Evolutionary conservation across 2,888 invertebrate species (phyloP), one percentile per base, ranked within the genome.

Genomic region (Orgyia antiqua): DNA sequence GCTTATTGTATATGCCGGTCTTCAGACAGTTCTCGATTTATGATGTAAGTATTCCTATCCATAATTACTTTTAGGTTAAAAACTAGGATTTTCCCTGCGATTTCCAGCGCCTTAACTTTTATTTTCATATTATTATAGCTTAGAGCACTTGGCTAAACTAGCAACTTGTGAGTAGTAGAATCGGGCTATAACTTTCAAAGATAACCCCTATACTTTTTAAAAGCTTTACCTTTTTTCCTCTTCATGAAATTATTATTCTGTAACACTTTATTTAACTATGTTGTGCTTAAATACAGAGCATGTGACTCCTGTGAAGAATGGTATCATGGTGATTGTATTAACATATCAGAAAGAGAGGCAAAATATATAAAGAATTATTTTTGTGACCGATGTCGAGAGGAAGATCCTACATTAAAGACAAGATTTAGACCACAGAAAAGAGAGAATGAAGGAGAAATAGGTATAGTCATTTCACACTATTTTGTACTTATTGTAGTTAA

Each of bases 291-390:
- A n/a, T 80, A 67, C 60, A 95, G 95, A 71, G 97, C 95, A 19
- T 99, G 99, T 78, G 99, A 99, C 73, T 91, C 94, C 8, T 99
- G 99, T 68, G 97, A 98, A 71, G 98, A 98, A 76, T 99, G 99
- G 98, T 99, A 97, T 66, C 99, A 99, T 64, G 98, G 98, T 1
- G 97, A 98, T 65, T 99, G 98, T 70, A 97, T 99, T 45, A 95
- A 94, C 52, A 95, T 98, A 46, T 97, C 96, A 0, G 95, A 97
- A 68, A 91, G 94, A 51, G 96, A 97, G 66, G 95, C 98, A 0
- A 96, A 96, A 61, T 91, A 93, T 48, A 98, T 99, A 33, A 95
- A 96, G 60, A 95, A 95, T 51, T 99, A 97, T 64, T 98, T 94
- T 68, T 98, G 98, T 71, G 90, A 93, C 53, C 90, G 92, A 25